A percentile compares a stretch with the other conserved stretches of the same genome.
Evolutionary conservation across 2,888 invertebrate genomes (phyloP).

Genomic region (Melinopterus prodromus): DNA sequence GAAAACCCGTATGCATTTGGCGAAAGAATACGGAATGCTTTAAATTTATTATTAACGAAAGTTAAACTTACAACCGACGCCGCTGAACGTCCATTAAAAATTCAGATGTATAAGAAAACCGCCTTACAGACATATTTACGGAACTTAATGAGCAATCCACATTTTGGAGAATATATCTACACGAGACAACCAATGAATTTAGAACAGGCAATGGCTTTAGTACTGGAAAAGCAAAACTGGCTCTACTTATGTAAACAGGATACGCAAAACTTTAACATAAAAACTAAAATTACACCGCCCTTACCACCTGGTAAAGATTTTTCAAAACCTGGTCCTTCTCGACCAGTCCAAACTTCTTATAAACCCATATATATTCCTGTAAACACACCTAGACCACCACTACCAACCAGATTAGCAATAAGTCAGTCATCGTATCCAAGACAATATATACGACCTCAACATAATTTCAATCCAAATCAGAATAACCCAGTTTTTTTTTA

Average conservation of each 20-base stretch:
- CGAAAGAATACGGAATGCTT: slow-evolving; percentile 5
- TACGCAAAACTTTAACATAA: background rate
- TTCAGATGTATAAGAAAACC: background rate
- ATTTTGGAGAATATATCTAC: background rate
- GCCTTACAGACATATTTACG: slow-evolving; percentile 4
- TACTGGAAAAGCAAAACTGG: slow-evolving; percentile 7
- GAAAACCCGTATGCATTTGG: slow-evolving; percentile 12
- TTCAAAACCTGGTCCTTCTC: background rate
- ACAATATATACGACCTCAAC: background rate
- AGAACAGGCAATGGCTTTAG: background rate
- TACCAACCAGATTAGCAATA: background rate
- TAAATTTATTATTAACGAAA: background rate
- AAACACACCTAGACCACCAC: background rate
- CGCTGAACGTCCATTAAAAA: background rate
- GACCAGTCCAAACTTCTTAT: background rate
- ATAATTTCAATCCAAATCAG: background rate
- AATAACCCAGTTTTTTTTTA: background rate
- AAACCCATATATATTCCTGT: background rate
- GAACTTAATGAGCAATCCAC: background rate
- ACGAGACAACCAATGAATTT: background rate
- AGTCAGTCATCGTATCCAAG: background rate
- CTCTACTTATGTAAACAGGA: background rate
- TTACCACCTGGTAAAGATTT: background rate
- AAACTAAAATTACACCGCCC: background rate
- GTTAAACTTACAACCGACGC: background rate